Base-by-base conservation (phyloP, 2,888 invertebrate genomes). In the Cantharis nigra region DNA sequence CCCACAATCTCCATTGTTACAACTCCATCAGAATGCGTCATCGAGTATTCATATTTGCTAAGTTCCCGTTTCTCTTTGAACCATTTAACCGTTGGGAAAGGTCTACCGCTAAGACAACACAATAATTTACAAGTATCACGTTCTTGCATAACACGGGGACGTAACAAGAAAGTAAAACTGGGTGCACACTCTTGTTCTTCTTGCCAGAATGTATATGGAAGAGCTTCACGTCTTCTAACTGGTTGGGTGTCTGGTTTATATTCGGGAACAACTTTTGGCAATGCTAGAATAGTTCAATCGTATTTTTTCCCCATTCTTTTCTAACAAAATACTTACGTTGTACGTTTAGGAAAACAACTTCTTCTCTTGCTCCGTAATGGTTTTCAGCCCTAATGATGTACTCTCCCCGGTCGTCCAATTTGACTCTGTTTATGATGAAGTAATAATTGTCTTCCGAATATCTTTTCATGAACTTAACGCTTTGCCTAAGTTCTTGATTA, bases 381-480 rank as follows among this genome's bases (percentile, higher is more conserved):
- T 98, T 98, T 90, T 98, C 97, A 2, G 98, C 98, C 74, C 97
- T 92, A 85, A 99, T 98, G 82, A 97, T 94, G 89, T 98, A 99
- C 89, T 99, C 98, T 83, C 99, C 99, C 85, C 98, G 94, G 89
- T 99, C 99, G 80, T 98, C 97, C 81, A 97, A 89, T 89, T 97
- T 98, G 63, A 96, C 96, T 83, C 99, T 94, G 90, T 98, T 99
- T 83, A 99, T 98, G 81, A 98, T 94, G 89, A 99, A 97, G 89
- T 98, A 97, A 89, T 97, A 99, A 86, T 99, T 98, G 84, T 98
- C 97, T 74, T 96, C 97, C 65, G 94, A 92, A 87, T 99, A 99
- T 85, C 98, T 94, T 90, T 99, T 99, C 99, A 99, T 99, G 89
- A 96, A 98, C 90, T 99, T 99, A 81, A 98, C 98, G 83, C 98